Evolutionary conservation across 2,888 invertebrate species (phyloP), one percentile per base, ranked within the genome.

Genomic region (Orthonychiurus folsomi): DNA sequence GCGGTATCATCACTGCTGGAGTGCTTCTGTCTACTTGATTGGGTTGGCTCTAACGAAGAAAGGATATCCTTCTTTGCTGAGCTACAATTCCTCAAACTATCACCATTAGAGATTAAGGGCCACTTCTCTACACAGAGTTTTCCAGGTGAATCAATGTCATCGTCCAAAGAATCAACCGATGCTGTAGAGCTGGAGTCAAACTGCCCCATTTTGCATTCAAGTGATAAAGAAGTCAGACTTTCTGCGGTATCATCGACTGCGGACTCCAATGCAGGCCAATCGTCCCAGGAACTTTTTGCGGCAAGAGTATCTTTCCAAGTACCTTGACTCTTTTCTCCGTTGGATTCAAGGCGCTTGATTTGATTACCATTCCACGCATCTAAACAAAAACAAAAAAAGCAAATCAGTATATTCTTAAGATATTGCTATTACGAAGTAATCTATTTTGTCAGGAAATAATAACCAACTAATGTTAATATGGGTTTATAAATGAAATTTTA

Each of bases 241-340:
- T 68, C 75, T 75, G 66, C 74, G 77, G 78, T 60, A 60, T 55
- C 56, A 54, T 56, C 15, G 64, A 57, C 1, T 61, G 55, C 20
- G 62, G 27, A 83, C 73, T 89, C 88, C 71, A 93, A 81, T 72
- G 91, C 86, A 73, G 94, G 93, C 93, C 93, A 94, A 79, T 93
- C 93, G 72, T 88, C 87, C 74, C 25, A 28, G 20, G 88, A 88
- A 80, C 92, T 89, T 70, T 87, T 23, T 20, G 50, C 56, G 15
- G 15, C 54, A 18, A 18, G 18, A 48, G 26, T 27, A 24, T 21
- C 56, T 23, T 27, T n/a, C n/a, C n/a, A n/a, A 37, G 37, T 37
- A 15, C 9, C 15, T 5, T 5, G 9, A 37, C 9, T 37, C 56
- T 50, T 20, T 47, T 47, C 25, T 52, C 57, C n/a, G 60, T 20